Base-by-base conservation (phyloP, 2,888 invertebrate species). In the Andricus curvator region DNA sequence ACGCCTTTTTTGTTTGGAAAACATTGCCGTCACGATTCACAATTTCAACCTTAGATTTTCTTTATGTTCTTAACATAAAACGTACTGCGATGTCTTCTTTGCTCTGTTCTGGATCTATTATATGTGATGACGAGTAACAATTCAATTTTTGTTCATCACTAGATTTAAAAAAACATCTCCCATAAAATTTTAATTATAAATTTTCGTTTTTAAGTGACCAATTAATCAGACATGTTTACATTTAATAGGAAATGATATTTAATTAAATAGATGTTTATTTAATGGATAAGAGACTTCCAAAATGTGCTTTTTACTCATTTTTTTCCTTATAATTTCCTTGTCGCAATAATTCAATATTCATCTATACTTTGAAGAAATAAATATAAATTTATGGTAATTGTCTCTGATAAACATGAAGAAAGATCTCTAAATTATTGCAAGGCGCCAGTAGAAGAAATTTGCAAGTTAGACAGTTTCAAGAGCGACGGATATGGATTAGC, bases 401-500 rank as follows among this genome's bases (percentile, higher is more conserved):
- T 62, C 25, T 15, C 22, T 15, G 25, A 15, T 15, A 5, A 62
- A 62, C 62, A 62, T 62, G 62, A 62, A 62, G 62, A 62, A 62
- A 62, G 62, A 25, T 62, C 62, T 62, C 25, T 62, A 22, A 62
- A 62, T 29, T 62, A 62, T 62, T 62, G 4, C 62, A 29, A 62
- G 62, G 62, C 62, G 62, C 62, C 25, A 62, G 25, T 22, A 29
- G 15, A 62, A 29, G 62, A 62, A 62, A 62, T 62, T 25, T 9
- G 25, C 62, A 25, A 25, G 15, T 62, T 62, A 25, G 15, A 5
- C 62, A 62, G 62, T 25, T 62, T 62, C 25, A 62, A 62, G 15
- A 62, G 62, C 62, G 62, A 25, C 62, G 62, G 25, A 62, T 62
- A 25, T 62, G 25, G 6, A 62, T 62, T 62, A 62, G 25, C 62